Evolutionary conservation across 30 jellyfish, hydroid and myxozoan species (phyloP).

Genomic region (Turritopsis dohrnii): DNA sequence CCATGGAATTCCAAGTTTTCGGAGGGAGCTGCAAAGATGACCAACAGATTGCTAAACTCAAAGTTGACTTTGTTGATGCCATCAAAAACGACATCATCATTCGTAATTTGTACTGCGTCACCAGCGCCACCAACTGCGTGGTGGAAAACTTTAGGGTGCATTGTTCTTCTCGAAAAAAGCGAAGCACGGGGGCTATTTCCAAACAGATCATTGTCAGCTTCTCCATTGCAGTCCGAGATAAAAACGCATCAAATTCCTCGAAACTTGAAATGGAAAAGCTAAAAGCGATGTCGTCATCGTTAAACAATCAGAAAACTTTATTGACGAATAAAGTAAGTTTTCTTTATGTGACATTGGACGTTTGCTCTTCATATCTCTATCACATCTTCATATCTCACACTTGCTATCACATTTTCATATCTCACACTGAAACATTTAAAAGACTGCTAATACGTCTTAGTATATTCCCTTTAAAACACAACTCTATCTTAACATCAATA

Average conservation of each 20-base stretch:
- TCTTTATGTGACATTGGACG: too few species aligned
- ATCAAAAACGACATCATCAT: constrained; percentile 49
- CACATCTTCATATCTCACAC: too few species aligned
- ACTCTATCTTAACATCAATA: too few species aligned
- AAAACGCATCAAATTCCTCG: constrained; percentile 30
- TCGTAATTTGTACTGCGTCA: constrained; percentile 34
- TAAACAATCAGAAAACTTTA: background rate
- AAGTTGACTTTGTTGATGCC: constrained; percentile 48
- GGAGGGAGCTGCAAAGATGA: constrained; percentile 72
- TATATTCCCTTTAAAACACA: too few species aligned
- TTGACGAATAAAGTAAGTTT: background rate
- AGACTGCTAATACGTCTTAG: too few species aligned
- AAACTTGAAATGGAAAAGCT: constrained; percentile 43
- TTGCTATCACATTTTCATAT: too few species aligned
- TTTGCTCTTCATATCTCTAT: too few species aligned
- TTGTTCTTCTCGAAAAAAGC: constrained; percentile 54
- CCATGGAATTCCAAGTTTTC: constrained; percentile 51
- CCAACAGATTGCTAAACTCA: constrained; percentile 33
- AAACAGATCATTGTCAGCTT: constrained; percentile 35
- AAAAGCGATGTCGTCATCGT: constrained; percentile 36
- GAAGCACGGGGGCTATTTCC: constrained; percentile 52
- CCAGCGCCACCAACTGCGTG: constrained; percentile 44
- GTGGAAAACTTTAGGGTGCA: constrained; percentile 48
- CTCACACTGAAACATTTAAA: too few species aligned
- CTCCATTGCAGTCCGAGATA: constrained; percentile 16